Evolutionary conservation across 2,797 vertebrate species (phyloP), one percentile per base, ranked within the genome.

Genomic region (Potorous gilbertii): DNA sequence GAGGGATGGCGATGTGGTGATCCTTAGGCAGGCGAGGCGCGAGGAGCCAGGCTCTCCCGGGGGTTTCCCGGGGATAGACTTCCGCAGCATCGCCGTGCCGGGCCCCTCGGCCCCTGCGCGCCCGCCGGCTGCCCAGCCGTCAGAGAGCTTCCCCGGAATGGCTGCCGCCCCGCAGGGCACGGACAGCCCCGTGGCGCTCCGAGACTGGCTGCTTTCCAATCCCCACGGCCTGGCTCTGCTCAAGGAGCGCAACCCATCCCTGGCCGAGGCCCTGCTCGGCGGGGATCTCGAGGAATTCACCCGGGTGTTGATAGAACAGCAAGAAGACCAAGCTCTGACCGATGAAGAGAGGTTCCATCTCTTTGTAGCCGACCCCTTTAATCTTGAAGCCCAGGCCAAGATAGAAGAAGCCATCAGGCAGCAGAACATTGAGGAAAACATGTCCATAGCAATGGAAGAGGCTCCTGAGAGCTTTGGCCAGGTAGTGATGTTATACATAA

Each of bases 401-500:
- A 99, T 99, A 95, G 99, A 99, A 96, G 99, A 99, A 98, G 99
- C 99, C 96, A 99, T 99, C 97, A 99, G 99, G 98, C 99, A 99
- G 98, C 99, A 99, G 96, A 99, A 99, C 96, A 99, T 99, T 40
- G 99, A 99, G 97, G 99, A 99, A 98, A 99, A 99, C 96, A 99
- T 99, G 99, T 99, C 99, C 0, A 99, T 99, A 96, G 99, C 99
- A 0, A 99, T 99, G 99, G 99, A 99, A 97, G 99, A 99, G 98
- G 99, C 99, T 0, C 99, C 99, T 0, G 99, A 99, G 98, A 99
- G 99, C 96, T 99, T 99, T 91, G 99, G 99, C 55, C 99, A 99
- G 97, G 99, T 99, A 98, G 99, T 99, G 90, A 99, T 99, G 99
- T 99, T 99, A 91, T 99, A 99, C 95, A 99, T 99, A 96, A 99